These are phyloP conservation scores for Drosophila maculinotata DNA, from an alignment of 2,888 invertebrate species.

Conservation along the genomic window DNA sequence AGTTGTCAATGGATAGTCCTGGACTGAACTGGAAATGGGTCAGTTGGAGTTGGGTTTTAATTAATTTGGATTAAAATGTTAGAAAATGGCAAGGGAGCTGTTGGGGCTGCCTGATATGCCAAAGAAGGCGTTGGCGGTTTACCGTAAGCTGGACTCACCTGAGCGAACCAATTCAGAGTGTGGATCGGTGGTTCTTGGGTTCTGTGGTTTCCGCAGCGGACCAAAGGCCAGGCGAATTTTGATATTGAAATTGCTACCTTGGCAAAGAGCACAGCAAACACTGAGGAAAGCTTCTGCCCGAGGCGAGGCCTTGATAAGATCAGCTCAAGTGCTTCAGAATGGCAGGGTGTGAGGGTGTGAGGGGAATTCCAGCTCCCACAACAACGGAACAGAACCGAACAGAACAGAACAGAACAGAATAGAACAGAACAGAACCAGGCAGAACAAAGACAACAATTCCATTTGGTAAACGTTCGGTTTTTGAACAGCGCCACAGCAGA, in stretches of 20 bases:
- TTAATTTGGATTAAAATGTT: constrained; percentile 79
- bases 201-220: constrained; percentile 53
- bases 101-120: constrained; percentile 62
- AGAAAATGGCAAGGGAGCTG: constrained; percentile 40
- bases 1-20: constrained; percentile 62
- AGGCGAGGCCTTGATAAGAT: constrained; percentile 70
- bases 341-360: constrained; percentile 6
- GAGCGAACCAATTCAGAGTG: constrained; percentile 44
- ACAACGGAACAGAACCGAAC: constrained; percentile 28
- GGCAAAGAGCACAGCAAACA: constrained; percentile 45
- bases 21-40: constrained; percentile 51
- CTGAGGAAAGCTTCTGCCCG: constrained; percentile 71
- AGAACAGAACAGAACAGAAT: not conserved
- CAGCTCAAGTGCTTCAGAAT: constrained; percentile 48
- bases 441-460: constrained; percentile 78
- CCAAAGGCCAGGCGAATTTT: constrained; percentile 77
- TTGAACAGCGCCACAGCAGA: constrained; percentile 37
- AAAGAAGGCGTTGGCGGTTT: constrained; percentile 78
- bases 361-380: constrained; percentile 58
- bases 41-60: constrained; percentile 57
- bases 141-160: constrained; percentile 72
- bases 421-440: too few species aligned
- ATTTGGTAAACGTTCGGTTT: constrained; percentile 72
- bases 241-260: constrained; percentile 80
- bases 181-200: constrained; percentile 2